phyloP scores from a whole-genome alignment of 2,797 vertebrate species.

The Saxicola maurus region DNA sequence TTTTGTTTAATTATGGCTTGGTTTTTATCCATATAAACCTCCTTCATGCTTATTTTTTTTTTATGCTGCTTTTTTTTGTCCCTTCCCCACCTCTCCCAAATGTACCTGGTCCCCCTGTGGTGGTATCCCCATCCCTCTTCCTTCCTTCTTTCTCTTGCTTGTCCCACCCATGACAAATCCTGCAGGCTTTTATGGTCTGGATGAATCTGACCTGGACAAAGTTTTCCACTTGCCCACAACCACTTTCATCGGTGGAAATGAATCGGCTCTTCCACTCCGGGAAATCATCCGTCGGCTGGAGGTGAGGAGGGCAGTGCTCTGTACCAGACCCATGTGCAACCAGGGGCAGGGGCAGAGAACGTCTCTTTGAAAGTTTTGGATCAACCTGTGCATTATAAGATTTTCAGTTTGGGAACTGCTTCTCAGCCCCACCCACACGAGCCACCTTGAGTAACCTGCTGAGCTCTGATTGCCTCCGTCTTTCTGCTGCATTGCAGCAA shows the following conservation, averaged over 20 bases:
- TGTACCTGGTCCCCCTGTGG: neutral
- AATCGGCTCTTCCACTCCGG: conserved; percentile 82
- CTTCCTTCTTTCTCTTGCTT: conserved; percentile 11
- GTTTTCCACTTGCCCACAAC: conserved; percentile 91
- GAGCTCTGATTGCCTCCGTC: neutral
- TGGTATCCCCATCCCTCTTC: neutral
- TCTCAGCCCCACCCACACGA: rapidly evolving
- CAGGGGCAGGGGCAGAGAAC: rapidly evolving
- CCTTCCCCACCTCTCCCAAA: neutral
- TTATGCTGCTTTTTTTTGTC: conserved; percentile 31
- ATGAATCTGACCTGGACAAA: conserved; percentile 87
- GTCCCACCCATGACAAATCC: conserved; percentile 22
- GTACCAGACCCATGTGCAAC: rapidly evolving
- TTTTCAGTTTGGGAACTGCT: neutral
- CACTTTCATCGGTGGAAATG: conserved; percentile 90
- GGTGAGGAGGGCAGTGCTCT: conserved; percentile 67
- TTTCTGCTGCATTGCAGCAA: neutral
- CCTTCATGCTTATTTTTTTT: conserved; percentile 42
- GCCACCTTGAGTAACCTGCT: neutral
- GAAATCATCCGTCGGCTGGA: conserved; percentile 91
- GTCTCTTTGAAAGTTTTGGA: neutral
- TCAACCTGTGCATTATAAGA: neutral
- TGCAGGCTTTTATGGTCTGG: conserved; percentile 86
- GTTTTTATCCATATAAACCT: conserved; percentile 18
- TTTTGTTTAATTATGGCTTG: conserved; percentile 35